Conservation (phyloP, 2,113 vertebrate genomes). For the Phylloscopus trochiloides region DNA sequence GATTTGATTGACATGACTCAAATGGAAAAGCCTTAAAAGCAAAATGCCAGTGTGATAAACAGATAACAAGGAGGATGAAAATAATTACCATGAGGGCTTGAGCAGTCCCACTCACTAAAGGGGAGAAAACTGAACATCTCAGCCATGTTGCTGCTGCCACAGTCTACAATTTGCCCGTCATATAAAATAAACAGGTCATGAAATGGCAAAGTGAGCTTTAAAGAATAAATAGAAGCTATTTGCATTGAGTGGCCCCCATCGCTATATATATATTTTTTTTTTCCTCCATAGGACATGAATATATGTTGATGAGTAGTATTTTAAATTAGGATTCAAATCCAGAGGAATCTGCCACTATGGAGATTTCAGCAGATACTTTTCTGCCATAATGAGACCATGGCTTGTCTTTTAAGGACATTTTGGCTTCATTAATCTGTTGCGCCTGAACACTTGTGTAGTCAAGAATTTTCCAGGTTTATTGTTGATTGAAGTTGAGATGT, state of each 20-base stretch:
- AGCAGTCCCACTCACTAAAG: slow-evolving; percentile 13
- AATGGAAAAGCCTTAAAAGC: slow-evolving; percentile 19
- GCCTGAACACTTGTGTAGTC: neutral
- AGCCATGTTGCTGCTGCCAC: slow-evolving; percentile 21
- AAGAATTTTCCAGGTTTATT: neutral
- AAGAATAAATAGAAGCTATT: slow-evolving; percentile 36
- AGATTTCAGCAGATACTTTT: neutral
- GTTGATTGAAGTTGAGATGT: neutral
- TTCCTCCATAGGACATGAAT: neutral
- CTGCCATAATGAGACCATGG: neutral
- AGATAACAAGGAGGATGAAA: slow-evolving; percentile 1
- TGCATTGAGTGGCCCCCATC: neutral
- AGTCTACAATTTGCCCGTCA: slow-evolving; percentile 38
- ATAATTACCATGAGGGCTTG: neutral
- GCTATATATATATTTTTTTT: slow-evolving; percentile 27
- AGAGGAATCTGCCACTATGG: neutral
- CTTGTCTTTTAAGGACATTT: neutral
- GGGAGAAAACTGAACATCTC: slow-evolving; percentile 43
- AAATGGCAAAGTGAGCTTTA: slow-evolving; percentile 48
- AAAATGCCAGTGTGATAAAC: slow-evolving; percentile 15
- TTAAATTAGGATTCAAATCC: slow-evolving; percentile 4
- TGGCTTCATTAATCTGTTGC: neutral
- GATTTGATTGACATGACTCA: slow-evolving; percentile 2
- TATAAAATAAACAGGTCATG: slow-evolving; percentile 61
- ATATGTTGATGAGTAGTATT: slow-evolving; percentile 38